A percentile compares a stretch with the other conserved stretches of the same genome.
phyloP scores from a whole-genome alignment of 2,888 invertebrate species.

The Morinoia aosen region DNA sequence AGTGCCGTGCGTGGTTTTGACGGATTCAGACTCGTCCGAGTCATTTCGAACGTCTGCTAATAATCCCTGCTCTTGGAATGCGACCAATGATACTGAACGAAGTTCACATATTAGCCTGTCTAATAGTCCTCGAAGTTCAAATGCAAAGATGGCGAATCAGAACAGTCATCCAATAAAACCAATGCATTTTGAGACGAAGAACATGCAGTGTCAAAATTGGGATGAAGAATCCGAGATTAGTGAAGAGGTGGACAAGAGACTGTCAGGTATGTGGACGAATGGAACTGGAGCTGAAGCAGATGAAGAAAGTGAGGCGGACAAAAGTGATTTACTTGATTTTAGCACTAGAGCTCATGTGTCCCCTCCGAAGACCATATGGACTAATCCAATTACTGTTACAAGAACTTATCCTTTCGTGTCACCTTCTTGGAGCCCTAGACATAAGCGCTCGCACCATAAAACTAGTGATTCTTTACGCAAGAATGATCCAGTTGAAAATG shows the following conservation, averaged over 20 bases:
- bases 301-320: conserved; percentile 23
- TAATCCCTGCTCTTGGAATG: background rate
- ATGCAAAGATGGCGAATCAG: background rate
- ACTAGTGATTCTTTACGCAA: background rate
- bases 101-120: background rate
- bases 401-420: background rate
- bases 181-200: background rate
- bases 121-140: background rate
- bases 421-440: background rate
- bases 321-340: conserved; percentile 25
- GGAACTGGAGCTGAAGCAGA: conserved; percentile 39
- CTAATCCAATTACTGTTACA: background rate
- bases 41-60: conserved; percentile 24
- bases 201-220: background rate
- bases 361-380: background rate
- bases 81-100: background rate
- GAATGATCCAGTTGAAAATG: background rate
- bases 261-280: conserved; percentile 41
- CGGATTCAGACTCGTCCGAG: conserved; percentile 57
- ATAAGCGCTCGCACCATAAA: background rate
- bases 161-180: background rate
- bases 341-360: conserved; percentile 9
- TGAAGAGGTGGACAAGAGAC: conserved; percentile 18
- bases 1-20: conserved; percentile 69
- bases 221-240: conserved; percentile 50